Conservation (phyloP, 2,113 vertebrate species). For the Asarcornis scutulata region DNA sequence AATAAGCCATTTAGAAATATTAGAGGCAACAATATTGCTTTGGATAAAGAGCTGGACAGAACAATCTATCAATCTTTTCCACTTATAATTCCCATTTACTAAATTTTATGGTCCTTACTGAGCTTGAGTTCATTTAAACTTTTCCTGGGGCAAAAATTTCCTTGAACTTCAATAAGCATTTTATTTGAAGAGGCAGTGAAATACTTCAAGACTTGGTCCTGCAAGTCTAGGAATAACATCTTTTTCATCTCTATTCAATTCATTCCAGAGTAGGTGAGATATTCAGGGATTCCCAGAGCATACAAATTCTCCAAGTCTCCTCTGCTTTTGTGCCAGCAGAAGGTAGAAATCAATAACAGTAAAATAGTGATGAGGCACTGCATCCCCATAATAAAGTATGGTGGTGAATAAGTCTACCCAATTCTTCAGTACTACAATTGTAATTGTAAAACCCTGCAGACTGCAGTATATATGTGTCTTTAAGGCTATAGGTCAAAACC, state of each 20-base stretch:
- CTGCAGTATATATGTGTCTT: background rate
- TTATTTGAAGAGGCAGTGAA: constrained; percentile 27
- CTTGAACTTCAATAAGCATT: background rate
- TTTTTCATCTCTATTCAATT: constrained; percentile 39
- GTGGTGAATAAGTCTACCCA: background rate
- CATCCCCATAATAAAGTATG: background rate
- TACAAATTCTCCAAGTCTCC: background rate
- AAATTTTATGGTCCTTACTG: background rate
- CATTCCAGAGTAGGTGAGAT: background rate
- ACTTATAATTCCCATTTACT: background rate
- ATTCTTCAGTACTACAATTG: background rate
- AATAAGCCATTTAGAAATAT: background rate
- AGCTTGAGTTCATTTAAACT: constrained; percentile 2
- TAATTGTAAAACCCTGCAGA: background rate
- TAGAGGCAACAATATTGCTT: background rate
- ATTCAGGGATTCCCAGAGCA: constrained; percentile 8
- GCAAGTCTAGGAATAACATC: background rate
- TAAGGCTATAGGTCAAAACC: background rate
- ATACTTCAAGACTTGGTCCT: constrained; percentile 6
- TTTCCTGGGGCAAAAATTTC: constrained; percentile 34
- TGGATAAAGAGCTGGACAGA: background rate
- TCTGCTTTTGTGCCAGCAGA: constrained; percentile 6
- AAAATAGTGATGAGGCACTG: constrained; percentile 42
- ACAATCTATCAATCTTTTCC: background rate
- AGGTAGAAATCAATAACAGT: constrained; percentile 51